Conservation (phyloP, 2,113 vertebrate species). For the Carassius auratus region DNA sequence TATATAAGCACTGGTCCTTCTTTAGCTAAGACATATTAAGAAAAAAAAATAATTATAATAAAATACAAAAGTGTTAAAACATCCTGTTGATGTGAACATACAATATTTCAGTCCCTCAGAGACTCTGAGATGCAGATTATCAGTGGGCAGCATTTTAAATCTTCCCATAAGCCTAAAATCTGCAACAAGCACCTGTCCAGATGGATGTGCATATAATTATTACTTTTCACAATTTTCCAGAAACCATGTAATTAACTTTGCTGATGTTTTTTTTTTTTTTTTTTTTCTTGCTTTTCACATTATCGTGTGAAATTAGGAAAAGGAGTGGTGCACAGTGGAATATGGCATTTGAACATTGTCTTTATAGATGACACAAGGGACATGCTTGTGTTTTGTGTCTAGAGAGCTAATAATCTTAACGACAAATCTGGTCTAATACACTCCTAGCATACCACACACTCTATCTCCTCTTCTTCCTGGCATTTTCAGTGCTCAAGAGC, state of each 20-base stretch:
- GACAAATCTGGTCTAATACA: conserved; percentile 1
- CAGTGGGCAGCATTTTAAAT: neutral
- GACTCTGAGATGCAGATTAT: neutral
- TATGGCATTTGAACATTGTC: neutral
- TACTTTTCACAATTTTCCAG: neutral
- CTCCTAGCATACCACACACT: neutral
- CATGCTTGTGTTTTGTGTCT: conserved; percentile 5
- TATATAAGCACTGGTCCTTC: neutral
- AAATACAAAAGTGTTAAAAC: neutral
- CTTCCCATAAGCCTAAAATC: conserved; percentile 22
- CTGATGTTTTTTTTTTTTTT: neutral
- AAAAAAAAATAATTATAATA: neutral
- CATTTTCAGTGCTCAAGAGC: neutral
- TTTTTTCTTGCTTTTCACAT: neutral
- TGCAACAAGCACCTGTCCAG: conserved; percentile 21
- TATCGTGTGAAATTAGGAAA: conserved; percentile 4
- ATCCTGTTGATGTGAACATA: conserved; percentile 11
- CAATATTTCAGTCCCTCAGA: neutral
- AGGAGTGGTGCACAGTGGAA: neutral
- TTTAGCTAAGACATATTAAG: neutral
- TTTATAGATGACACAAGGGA: conserved; percentile 7
- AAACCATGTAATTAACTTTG: conserved; percentile 33
- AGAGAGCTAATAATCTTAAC: conserved; percentile 19
- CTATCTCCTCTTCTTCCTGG: neutral
- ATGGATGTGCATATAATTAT: conserved; percentile 37